These are phyloP conservation scores for Plecturocebus donacophilus DNA, from an alignment of 2,113 vertebrate species.

Conservation along the genomic window DNA sequence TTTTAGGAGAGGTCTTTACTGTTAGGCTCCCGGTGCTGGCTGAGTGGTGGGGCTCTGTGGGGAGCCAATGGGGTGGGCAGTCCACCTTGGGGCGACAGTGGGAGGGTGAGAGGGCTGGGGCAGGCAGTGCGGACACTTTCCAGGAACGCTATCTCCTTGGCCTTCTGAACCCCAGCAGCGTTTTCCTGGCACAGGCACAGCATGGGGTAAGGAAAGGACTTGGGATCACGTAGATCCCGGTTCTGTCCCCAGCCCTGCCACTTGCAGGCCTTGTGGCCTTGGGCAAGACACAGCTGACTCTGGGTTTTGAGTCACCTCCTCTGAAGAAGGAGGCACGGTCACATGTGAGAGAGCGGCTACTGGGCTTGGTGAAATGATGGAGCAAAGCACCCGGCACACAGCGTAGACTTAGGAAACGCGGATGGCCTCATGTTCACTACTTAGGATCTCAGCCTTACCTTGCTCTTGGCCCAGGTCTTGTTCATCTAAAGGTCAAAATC, in stretches of 20 bases:
- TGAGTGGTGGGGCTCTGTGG: neutral
- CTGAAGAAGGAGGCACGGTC: neutral
- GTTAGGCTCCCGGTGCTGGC: neutral
- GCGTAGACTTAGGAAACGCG: neutral
- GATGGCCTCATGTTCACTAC: neutral
- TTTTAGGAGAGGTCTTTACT: constrained; percentile 39
- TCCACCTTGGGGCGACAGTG: neutral
- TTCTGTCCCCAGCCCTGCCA: neutral
- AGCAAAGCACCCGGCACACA: neutral
- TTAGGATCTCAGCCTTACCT: neutral
- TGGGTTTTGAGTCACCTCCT: neutral
- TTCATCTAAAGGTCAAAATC: neutral
- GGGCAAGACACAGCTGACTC: neutral
- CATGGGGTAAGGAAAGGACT: neutral
- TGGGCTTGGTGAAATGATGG: neutral
- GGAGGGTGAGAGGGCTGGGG: neutral
- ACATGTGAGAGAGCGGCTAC: neutral
- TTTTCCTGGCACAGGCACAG: neutral
- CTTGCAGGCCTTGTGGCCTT: neutral
- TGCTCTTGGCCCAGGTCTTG: neutral
- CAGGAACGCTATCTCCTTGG: neutral
- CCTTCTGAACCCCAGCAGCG: neutral
- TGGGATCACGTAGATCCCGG: neutral
- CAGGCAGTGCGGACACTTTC: neutral
- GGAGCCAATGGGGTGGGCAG: neutral